These are phyloP conservation scores for Eurois occulta DNA, from an alignment of 2,888 invertebrate species.

Conservation along the genomic window DNA sequence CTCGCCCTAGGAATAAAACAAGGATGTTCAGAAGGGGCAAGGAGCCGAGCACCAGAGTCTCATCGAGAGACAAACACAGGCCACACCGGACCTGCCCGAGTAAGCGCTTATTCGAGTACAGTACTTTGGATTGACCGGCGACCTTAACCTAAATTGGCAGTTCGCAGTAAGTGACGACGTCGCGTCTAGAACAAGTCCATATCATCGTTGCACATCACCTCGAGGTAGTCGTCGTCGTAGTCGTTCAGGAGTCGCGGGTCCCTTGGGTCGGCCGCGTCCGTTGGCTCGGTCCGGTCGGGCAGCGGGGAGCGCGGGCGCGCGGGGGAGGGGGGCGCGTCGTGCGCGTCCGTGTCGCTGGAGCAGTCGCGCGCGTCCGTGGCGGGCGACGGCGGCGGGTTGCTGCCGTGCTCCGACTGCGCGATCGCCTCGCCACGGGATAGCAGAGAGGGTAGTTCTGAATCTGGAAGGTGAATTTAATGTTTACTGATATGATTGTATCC, in stretches of 20 bases:
- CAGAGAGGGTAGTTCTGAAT: slow-evolving; percentile 92
- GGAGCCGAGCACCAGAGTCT: slow-evolving; percentile 55
- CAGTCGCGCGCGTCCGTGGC: slow-evolving; percentile 93
- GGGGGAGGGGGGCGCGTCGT: slow-evolving; percentile 59
- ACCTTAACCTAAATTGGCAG: slow-evolving; percentile 47
- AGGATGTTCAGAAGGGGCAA: slow-evolving; percentile 43
- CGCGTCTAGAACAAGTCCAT: slow-evolving; percentile 93
- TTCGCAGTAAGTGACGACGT: slow-evolving; percentile 28
- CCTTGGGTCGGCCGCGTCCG: slow-evolving; percentile 51
- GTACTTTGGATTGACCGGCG: slow-evolving; percentile 52
- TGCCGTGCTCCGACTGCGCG: slow-evolving; percentile 90
- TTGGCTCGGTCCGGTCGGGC: slow-evolving; percentile 63
- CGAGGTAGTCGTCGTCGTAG: slow-evolving; percentile 93
- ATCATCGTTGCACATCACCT: slow-evolving; percentile 92
- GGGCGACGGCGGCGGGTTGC: slow-evolving; percentile 95
- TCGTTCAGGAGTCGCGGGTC: slow-evolving; percentile 77
- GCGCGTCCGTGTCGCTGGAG: slow-evolving; percentile 92
- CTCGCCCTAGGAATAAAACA: slow-evolving; percentile 44
- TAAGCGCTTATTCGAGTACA: slow-evolving; percentile 55
- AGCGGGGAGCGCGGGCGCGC: slow-evolving; percentile 61
- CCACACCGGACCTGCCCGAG: slow-evolving; percentile 12
- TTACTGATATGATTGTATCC: not conserved
- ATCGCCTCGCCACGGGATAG: slow-evolving; percentile 91
- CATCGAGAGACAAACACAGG: slow-evolving; percentile 33
- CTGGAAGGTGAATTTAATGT: slow-evolving; percentile 67